These are phyloP conservation scores for Benthochromis sp. DNA, from an alignment of 2,113 vertebrate species.

Conservation along the genomic window DNA sequence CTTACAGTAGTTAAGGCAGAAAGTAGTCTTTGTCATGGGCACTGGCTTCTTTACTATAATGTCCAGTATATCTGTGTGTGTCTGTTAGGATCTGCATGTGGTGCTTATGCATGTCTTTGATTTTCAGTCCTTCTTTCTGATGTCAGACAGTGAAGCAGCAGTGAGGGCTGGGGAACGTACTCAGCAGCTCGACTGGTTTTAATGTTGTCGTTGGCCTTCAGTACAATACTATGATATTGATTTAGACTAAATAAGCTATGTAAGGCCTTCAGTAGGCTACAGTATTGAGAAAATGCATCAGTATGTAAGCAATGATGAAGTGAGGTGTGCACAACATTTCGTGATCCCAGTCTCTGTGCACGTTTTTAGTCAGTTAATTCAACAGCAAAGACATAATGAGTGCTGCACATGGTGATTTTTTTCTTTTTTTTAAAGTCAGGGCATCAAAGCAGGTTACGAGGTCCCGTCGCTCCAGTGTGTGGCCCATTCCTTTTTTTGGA, in stretches of 20 bases:
- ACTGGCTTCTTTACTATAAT: background rate
- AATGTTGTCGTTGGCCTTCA: background rate
- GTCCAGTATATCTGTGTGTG: constrained; percentile 6
- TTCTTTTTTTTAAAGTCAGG: background rate
- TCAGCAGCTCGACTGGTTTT: background rate
- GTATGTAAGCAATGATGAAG: constrained; percentile 14
- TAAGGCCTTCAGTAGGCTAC: background rate
- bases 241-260: constrained; percentile 18
- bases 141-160: background rate
- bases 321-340: constrained; percentile 24
- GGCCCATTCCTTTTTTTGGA: constrained; percentile 83
- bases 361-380: constrained; percentile 20
- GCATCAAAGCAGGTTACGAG: constrained; percentile 48
- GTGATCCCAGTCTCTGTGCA: constrained; percentile 27
- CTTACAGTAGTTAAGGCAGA: constrained; percentile 50
- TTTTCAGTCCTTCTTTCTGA: constrained; percentile 1
- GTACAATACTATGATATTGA: background rate
- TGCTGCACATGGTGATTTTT: constrained; percentile 24
- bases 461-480: constrained; percentile 72
- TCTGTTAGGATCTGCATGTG: background rate
- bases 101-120: constrained; percentile 38
- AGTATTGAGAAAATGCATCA: background rate
- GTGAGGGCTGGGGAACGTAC: background rate
- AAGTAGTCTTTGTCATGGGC: constrained; percentile 30
- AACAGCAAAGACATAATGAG: constrained; percentile 36